Base-by-base conservation (phyloP, 1,140 invertebrate genomes). In the Prorops nasuta region DNA sequence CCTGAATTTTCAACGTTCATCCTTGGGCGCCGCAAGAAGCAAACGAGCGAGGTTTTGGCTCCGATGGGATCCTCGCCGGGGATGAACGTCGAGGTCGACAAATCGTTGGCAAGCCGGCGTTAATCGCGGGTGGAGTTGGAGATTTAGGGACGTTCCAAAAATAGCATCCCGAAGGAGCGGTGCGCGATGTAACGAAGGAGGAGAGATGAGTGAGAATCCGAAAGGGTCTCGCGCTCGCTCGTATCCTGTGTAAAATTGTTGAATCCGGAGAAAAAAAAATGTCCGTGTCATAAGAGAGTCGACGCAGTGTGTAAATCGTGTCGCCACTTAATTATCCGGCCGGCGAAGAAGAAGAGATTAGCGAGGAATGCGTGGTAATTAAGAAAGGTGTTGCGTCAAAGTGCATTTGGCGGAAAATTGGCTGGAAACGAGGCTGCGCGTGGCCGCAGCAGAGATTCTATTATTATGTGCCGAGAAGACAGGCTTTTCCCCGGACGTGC, bases 301-400 rank as follows among this genome's bases (percentile, higher is more conserved):
- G 19, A 18, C 38, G 16, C 38, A n/a, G n/a, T n/a, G n/a, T n/a
- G n/a, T n/a, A n/a, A n/a, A n/a, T n/a, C n/a, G n/a, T n/a, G n/a
- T n/a, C n/a, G n/a, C n/a, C n/a, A 19, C 38, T 40, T 21, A 40
- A 40, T 40, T 40, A 40, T 40, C 38, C 19, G 10, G 19, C 38
- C 34, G 10, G 24, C 4, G 24, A 28, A 28, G 10, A 10, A 28
- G 24, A 28, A n/a, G 24, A 28, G 10, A 10, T 28, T 19, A 28
- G 14, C 16, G 18, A 6, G 46, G 55, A 58, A 58, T 55, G 52
- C 18, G 43, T 24, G 9, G 51, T 47, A 41, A 58, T 58, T 54
- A 58, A 41, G 46, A 43, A 45, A 54, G 43, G 38, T 50, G 41
- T 54, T 45, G 35, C 45, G 34, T 17, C 42, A 44, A 31, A n/a